These are phyloP conservation scores for Platynereis dumerilii DNA, from an alignment of 2,888 invertebrate species.

Conservation along the genomic window DNA sequence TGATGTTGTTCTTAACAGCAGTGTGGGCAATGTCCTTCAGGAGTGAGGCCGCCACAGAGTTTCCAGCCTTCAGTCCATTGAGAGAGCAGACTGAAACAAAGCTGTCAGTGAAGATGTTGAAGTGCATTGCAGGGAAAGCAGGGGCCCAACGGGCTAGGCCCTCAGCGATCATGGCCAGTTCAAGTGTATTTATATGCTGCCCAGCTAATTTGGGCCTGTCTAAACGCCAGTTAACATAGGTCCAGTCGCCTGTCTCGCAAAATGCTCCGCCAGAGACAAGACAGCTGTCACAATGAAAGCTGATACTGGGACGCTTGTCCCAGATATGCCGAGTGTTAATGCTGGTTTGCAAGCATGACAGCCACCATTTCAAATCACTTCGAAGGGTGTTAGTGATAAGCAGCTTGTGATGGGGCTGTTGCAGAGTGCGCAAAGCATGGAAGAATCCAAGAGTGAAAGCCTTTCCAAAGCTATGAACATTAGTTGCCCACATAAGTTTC, in stretches of 20 bases:
- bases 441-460: not conserved
- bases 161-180: too few relatives aligned
- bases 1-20: too few relatives aligned
- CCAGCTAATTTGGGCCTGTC: not conserved
- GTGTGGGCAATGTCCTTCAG: too few relatives aligned
- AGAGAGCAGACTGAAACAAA: not conserved
- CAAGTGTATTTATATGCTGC: constrained; percentile 3
- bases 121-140: too few relatives aligned
- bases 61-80: too few relatives aligned
- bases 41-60: too few relatives aligned
- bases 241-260: constrained; percentile 1
- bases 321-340: not conserved
- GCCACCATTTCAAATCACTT: constrained; percentile 3
- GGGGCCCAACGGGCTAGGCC: too few relatives aligned
- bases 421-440: not conserved
- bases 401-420: not conserved
- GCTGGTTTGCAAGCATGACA: not conserved
- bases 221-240: not conserved
- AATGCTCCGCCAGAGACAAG: not conserved
- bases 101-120: too few relatives aligned
- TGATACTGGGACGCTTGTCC: not conserved
- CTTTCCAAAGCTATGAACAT: not conserved
- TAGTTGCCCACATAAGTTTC: constrained; percentile 8
- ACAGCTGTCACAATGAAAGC: not conserved
- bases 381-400: not conserved